Evolutionary conservation across 2,888 invertebrate species (phyloP).

Genomic region (Orthosia gracilis): DNA sequence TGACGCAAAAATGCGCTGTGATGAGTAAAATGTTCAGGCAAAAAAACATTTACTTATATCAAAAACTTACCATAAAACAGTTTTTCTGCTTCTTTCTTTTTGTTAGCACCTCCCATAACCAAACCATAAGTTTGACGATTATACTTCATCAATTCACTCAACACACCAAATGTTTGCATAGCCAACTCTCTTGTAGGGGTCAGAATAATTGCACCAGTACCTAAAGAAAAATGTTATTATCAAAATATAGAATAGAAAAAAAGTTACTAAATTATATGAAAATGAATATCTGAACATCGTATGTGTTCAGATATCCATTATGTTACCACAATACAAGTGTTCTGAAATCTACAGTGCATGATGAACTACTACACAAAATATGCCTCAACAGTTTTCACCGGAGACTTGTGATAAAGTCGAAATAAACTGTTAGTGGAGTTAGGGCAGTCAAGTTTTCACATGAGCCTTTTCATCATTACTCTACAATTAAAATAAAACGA

Average conservation of each 20-base stretch:
- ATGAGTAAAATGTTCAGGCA: too few species aligned
- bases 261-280: neutral
- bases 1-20: too few species aligned
- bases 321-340: slow-evolving; percentile 86
- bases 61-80: slow-evolving; percentile 93
- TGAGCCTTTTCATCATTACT: slow-evolving; percentile 92
- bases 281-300: neutral
- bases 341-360: slow-evolving; percentile 73
- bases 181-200: slow-evolving; percentile 99
- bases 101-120: slow-evolving; percentile 98
- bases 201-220: slow-evolving; percentile 98
- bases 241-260: slow-evolving; percentile 9
- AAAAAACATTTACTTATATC: too few species aligned
- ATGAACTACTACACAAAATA: slow-evolving; percentile 74
- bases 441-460: slow-evolving; percentile 87
- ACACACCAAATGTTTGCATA: slow-evolving; percentile 99
- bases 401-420: slow-evolving; percentile 75
- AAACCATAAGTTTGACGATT: slow-evolving; percentile 98
- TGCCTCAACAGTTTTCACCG: slow-evolving; percentile 84
- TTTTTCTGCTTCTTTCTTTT: slow-evolving; percentile 97
- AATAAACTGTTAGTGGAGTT: slow-evolving; percentile 64
- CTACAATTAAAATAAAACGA: too few species aligned
- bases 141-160: slow-evolving; percentile 97
- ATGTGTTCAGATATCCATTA: slow-evolving; percentile 89
- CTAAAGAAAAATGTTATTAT: slow-evolving; percentile 78